phyloP scores from a whole-genome alignment of 64 coral and sea anemone species.

The Montipora capricornis region DNA sequence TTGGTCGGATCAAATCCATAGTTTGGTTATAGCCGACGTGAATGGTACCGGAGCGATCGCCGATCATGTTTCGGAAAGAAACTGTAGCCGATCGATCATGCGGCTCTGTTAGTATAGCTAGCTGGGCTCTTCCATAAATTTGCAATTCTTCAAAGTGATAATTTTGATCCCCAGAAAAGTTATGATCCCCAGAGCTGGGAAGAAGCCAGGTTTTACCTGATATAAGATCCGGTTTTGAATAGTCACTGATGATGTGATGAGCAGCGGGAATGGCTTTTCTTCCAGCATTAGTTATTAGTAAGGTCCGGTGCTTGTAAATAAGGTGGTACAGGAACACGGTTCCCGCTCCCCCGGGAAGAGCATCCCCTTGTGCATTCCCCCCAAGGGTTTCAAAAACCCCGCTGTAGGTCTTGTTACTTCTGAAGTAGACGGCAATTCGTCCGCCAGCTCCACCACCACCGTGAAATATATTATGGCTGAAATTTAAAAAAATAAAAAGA shows the following conservation, averaged over 20 bases:
- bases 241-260: constrained; percentile 72
- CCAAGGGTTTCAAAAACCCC: constrained; percentile 85
- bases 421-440: constrained; percentile 91
- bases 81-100: constrained; percentile 71
- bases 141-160: constrained; percentile 97
- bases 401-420: constrained; percentile 90
- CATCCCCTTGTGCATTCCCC: constrained; percentile 57
- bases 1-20: constrained; percentile 88
- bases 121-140: constrained; percentile 89
- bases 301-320: constrained; percentile 81
- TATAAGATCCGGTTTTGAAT: constrained; percentile 78
- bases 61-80: constrained; percentile 97
- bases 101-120: constrained; percentile 79
- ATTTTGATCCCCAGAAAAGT: constrained; percentile 81
- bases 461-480: constrained; percentile 52
- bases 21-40: constrained; percentile 91
- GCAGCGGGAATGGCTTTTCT: constrained; percentile 60
- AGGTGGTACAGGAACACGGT: constrained; percentile 93
- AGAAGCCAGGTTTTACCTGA: constrained; percentile 90
- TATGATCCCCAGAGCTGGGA: constrained; percentile 74
- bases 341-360: constrained; percentile 84
- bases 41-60: constrained; percentile 93
- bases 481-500: neutral
- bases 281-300: constrained; percentile 82
- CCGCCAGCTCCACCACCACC: constrained; percentile 94